Evolutionary conservation across 2,113 vertebrate species (phyloP), one percentile per base, ranked within the genome.

Genomic region (Datnioides undecimradiatus): DNA sequence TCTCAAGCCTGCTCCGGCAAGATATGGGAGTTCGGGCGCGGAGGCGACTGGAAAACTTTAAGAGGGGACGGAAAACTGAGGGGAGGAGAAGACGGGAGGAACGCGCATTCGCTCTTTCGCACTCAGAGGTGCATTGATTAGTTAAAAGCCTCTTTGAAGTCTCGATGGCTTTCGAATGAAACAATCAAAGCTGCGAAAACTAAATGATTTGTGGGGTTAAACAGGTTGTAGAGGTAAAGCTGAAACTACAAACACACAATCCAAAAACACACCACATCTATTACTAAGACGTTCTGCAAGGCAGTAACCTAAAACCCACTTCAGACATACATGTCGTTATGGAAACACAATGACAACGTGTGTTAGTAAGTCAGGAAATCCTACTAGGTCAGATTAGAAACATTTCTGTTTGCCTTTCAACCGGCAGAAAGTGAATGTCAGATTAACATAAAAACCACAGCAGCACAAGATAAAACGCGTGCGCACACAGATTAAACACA

Each of bases 1-100:
- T 82, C 69, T 76, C 45, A 74, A 75, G 75, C 73, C 87, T 91
- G 91, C 45, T 66, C 58, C 7, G 66, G 69, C 8, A 40, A 88
- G 88, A 90, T 90, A 91, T 1, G 4, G n/a, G 82, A 54, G 59
- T 78, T 65, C 19, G 46, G 65, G 72, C 33, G 36, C 36, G 51
- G 14, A 51, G 55, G 59, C 25, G 21, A 29, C 13, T 12, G 10
- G 70, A 67, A 70, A 33, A 43, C 57, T 21, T 3, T n/a, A 19
- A 46, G n/a, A 51, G 41, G 41, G 38, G 66, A 65, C 34, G 34
- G 66, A 31, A 51, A 54, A 54, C 11, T 29, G n/a, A 46, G 31
- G n/a, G 36, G 6, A 19, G 7, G 8, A 25, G 31, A 23, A 10
- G 27, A n/a, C n/a, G n/a, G n/a, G n/a, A 46, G 34, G 34, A 31